Evolutionary conservation across 2,888 invertebrate species (phyloP).

Genomic region (Macaria liturata): DNA sequence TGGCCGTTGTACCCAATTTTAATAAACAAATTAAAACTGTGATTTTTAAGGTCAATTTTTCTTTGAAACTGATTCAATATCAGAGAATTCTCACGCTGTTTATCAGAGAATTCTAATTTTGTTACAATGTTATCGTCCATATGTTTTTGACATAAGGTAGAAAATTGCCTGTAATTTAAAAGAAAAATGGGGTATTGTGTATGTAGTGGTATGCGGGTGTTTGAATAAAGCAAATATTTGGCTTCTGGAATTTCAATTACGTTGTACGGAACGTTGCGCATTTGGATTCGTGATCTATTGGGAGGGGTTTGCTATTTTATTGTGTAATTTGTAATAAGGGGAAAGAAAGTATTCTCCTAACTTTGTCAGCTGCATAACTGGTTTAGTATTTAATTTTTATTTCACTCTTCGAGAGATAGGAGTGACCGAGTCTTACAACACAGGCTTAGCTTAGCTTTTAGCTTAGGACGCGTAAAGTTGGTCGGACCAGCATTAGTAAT

Average conservation of each 20-base stretch:
- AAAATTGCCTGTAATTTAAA: conserved; percentile 6
- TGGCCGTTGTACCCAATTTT: background rate
- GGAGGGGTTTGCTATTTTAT: background rate
- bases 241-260: conserved; percentile 14
- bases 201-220: conserved; percentile 32
- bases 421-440: too few species aligned
- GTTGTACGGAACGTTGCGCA: background rate
- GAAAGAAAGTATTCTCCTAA: too few species aligned
- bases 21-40: background rate
- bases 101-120: too few species aligned
- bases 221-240: conserved; percentile 22
- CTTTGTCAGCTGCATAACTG: too few species aligned
- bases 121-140: conserved; percentile 5
- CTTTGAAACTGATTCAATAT: background rate
- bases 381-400: too few species aligned
- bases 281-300: conserved; percentile 7
- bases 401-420: too few species aligned
- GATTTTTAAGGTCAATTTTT: background rate
- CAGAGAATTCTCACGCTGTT: too few species aligned
- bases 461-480: too few species aligned
- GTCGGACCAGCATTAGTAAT: too few species aligned
- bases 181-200: conserved; percentile 5
- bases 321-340: too few species aligned
- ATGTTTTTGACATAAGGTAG: background rate
- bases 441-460: too few species aligned